These are phyloP conservation scores for Centroberyx gerrardi DNA, from an alignment of 2,797 vertebrate genomes.

Conservation along the genomic window DNA sequence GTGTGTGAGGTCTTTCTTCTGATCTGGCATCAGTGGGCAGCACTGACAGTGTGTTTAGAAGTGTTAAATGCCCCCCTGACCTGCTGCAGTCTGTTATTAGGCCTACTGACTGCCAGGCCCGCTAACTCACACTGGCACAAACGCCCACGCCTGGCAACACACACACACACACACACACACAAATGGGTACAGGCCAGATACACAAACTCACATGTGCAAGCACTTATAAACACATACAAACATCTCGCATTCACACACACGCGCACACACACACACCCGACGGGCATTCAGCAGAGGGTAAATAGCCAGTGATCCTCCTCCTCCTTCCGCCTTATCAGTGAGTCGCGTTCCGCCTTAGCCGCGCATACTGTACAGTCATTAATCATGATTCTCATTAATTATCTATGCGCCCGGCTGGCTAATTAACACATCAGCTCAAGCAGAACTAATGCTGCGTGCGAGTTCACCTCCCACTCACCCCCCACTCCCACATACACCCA, in stretches of 20 bases:
- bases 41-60: conserved; percentile 73
- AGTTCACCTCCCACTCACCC: conserved; percentile 76
- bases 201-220: conserved; percentile 57
- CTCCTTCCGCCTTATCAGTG: conserved; percentile 71
- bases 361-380: conserved; percentile 81
- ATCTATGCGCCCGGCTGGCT: conserved; percentile 82
- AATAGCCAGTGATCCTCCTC: conserved; percentile 68
- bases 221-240: conserved; percentile 31
- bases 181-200: conserved; percentile 30
- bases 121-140: conserved; percentile 68
- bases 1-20: conserved; percentile 65
- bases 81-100: conserved; percentile 81
- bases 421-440: conserved; percentile 88
- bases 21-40: conserved; percentile 70
- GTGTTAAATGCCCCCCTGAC: conserved; percentile 82
- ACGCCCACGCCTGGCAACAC: conserved; percentile 59
- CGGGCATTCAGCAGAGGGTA: conserved; percentile 63
- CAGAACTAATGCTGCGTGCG: conserved; percentile 83
- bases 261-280: conserved; percentile 37
- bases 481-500: conserved; percentile 35
- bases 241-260: conserved; percentile 14
- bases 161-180: conserved; percentile 27
- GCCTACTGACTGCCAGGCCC: conserved; percentile 67
- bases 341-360: conserved; percentile 71
- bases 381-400: conserved; percentile 88